Evolutionary conservation across 2,888 invertebrate species (phyloP).

Genomic region (Coelinius sp.): DNA sequence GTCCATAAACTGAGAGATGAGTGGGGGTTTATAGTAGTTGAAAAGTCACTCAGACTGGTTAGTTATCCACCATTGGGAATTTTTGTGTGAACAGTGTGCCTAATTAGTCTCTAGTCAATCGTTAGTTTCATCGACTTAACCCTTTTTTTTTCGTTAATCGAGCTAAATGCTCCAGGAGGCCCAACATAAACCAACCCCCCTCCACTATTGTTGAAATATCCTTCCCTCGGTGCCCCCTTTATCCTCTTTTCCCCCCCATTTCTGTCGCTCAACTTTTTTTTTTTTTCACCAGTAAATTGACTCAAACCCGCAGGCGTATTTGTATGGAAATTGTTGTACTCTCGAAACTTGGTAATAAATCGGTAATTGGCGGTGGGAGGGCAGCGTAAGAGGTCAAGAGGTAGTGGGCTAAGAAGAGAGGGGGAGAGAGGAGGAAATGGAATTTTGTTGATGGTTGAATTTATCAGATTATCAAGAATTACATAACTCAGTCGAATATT

Average conservation of each 20-base stretch:
- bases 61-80: conserved; percentile 19
- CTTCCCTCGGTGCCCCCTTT: background rate
- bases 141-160: no score
- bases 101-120: conserved; percentile 41
- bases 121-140: conserved; percentile 39
- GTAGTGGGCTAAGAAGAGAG: no score
- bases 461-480: conserved; percentile 3
- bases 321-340: conserved; percentile 22
- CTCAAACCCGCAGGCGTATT: background rate
- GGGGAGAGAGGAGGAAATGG: background rate
- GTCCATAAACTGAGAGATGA: background rate
- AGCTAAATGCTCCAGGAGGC: conserved; percentile 10
- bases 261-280: conserved; percentile 18
- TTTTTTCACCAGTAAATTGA: conserved; percentile 12
- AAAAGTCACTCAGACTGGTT: conserved; percentile 8
- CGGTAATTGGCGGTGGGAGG: conserved; percentile 3
- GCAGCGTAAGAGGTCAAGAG: background rate
- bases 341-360: conserved; percentile 23
- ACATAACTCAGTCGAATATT: background rate
- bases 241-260: background rate
- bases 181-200: background rate
- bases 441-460: conserved; percentile 7
- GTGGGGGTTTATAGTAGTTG: background rate
- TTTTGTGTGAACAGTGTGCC: conserved; percentile 36
- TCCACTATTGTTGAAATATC: conserved; percentile 7